These are phyloP conservation scores for Lepidochitona cinerea DNA, from an alignment of 2,888 invertebrate genomes.

Conservation along the genomic window DNA sequence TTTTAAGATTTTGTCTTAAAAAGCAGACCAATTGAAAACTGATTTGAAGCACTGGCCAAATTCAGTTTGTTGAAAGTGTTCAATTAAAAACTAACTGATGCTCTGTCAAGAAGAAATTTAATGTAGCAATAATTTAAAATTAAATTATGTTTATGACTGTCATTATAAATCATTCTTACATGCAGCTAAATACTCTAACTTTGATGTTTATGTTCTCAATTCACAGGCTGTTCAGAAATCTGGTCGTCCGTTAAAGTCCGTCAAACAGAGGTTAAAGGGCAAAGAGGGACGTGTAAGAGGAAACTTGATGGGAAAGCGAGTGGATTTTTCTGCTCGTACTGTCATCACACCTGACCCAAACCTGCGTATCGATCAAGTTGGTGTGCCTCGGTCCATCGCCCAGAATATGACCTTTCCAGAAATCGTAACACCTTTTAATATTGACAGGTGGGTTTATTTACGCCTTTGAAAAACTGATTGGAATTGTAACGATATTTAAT, in stretches of 20 bases:
- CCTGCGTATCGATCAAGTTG: slow-evolving; percentile 94
- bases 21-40: too few relatives aligned
- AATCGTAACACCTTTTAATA: slow-evolving; percentile 98
- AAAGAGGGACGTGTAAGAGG: slow-evolving; percentile 99
- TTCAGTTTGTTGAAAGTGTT: too few relatives aligned
- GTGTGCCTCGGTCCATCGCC: slow-evolving; percentile 97
- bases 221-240: slow-evolving; percentile 95
- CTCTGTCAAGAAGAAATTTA: too few relatives aligned
- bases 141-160: too few relatives aligned
- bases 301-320: slow-evolving; percentile 99
- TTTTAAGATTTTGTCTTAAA: too few relatives aligned
- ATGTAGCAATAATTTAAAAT: too few relatives aligned
- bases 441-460: slow-evolving; percentile 82
- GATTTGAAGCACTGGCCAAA: too few relatives aligned
- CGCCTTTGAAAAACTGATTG: too few relatives aligned
- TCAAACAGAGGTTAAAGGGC: slow-evolving; percentile 95
- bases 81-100: too few relatives aligned
- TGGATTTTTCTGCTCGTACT: slow-evolving; percentile 99
- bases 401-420: slow-evolving; percentile 99
- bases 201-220: neutral
- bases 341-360: slow-evolving; percentile 79
- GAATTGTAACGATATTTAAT: too few relatives aligned
- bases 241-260: slow-evolving; percentile 96
- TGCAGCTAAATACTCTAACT: too few relatives aligned
- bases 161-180: too few relatives aligned